Evolutionary conservation across 2,888 invertebrate species (phyloP).

Genomic region (Scaeva pyrastri): DNA sequence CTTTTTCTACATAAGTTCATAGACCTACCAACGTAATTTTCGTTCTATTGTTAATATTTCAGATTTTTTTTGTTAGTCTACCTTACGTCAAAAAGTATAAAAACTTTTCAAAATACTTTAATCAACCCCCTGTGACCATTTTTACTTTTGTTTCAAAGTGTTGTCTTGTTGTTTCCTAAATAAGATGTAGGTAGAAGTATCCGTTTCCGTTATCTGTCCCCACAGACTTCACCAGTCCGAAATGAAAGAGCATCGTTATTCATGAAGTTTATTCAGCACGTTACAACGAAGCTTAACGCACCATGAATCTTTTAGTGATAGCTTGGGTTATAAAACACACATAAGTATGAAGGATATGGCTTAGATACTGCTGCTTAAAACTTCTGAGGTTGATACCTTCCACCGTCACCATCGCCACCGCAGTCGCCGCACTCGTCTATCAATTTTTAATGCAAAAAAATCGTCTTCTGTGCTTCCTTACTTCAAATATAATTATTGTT

Average conservation of each 20-base stretch:
- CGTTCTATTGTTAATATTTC: neutral
- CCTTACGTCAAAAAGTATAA: constrained; percentile 14
- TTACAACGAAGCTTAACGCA: constrained; percentile 38
- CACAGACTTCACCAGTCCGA: neutral
- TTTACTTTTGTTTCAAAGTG: constrained; percentile 23
- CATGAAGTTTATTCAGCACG: constrained; percentile 47
- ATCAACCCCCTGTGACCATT: constrained; percentile 39
- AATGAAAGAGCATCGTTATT: constrained; percentile 39
- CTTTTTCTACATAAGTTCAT: neutral
- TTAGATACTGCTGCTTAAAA: constrained; percentile 8
- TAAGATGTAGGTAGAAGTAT: constrained; percentile 2
- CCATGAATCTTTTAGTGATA: constrained; percentile 42
- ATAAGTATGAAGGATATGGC: constrained; percentile 30
- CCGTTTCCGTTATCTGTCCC: constrained; percentile 24
- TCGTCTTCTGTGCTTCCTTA: constrained; percentile 36
- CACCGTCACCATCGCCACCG: too few relatives aligned
- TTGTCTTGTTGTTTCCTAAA: constrained; percentile 25
- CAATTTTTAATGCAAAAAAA: constrained; percentile 35
- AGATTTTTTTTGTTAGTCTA: neutral
- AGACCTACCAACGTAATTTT: neutral
- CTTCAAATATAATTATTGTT: constrained; percentile 36
- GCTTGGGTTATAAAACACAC: constrained; percentile 31
- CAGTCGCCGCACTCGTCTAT: constrained; percentile 12
- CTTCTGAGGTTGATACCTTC: constrained; percentile 7
- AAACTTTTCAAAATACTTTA: constrained; percentile 15